These are phyloP conservation scores for Artemia sinica DNA, from an alignment of 2,888 invertebrate species.

Conservation along the genomic window DNA sequence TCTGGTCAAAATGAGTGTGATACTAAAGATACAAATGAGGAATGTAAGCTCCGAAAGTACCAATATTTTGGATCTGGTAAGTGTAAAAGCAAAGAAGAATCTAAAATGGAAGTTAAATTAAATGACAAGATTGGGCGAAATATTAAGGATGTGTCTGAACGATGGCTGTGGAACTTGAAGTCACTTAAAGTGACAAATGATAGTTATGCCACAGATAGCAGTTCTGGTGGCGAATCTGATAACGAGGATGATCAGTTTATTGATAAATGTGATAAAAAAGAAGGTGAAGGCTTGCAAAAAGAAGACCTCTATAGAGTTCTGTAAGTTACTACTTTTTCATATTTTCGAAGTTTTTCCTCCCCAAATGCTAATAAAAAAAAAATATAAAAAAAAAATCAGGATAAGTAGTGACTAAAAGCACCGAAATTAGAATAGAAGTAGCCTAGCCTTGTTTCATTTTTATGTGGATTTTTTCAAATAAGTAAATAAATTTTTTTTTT, in stretches of 20 bases:
- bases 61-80: background rate
- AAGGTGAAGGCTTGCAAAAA: background rate
- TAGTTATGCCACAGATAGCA: conserved; percentile 82
- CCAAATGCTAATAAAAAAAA: too few species aligned
- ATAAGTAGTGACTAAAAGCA: too few species aligned
- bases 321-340: too few species aligned
- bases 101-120: background rate
- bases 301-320: too few species aligned
- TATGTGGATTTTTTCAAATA: too few species aligned
- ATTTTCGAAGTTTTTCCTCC: too few species aligned
- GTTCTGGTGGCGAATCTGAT: conserved; percentile 83
- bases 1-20: background rate
- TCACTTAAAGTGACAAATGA: conserved; percentile 44
- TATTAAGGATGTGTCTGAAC: conserved; percentile 30
- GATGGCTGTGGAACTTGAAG: conserved; percentile 28
- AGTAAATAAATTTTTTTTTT: too few species aligned
- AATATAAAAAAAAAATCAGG: too few species aligned
- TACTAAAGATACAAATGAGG: background rate
- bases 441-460: too few species aligned
- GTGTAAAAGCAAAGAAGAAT: background rate
- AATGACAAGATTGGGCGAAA: conserved; percentile 10
- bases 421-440: too few species aligned
- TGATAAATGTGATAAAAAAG: conserved; percentile 6
- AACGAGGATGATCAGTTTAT: conserved; percentile 45
- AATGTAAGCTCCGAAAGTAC: background rate